Evolutionary conservation across 2,113 vertebrate genomes (phyloP), one percentile per base, ranked within the genome.

Genomic region (Pontoporia blainvillei): DNA sequence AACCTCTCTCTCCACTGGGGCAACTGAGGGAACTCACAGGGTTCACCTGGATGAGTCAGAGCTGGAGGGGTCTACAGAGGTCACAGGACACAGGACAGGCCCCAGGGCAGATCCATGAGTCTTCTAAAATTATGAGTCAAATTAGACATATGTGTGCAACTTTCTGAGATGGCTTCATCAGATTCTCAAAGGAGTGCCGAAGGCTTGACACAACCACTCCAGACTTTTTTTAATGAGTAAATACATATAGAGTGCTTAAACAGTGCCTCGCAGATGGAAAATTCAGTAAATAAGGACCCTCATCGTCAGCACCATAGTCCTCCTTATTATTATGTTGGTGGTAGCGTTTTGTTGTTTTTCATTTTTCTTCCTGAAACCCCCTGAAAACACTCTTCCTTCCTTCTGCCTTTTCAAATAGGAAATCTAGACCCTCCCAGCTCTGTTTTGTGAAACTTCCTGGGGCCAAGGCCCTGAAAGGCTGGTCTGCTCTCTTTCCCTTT

Each of bases 321-420:
- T 29, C 3, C 34, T 34, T 7, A 27, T 25, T 27, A 12, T 6
- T 27, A 12, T 6, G 5, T 49, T 6, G 23, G 9, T 1, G 69
- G n/a, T 10, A 21, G 27, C 3, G 15, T 25, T 92, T 52, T 64
- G 18, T 29, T 73, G 10, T n/a, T 79, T 54, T 76, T 44, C 72
- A 61, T 71, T 52, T 52, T 52, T 44, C 62, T 85, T 66, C 46
- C 46, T 54, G 27, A 73, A 39, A 62, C 49, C 14, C 54, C 54
- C 57, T 41, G 15, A 44, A 25, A 57, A 66, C 29, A 29, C 31
- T 62, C 54, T 52, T 52, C 11, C 34, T 34, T 62, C 41, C 54
- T 31, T 23, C 25, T 34, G 34, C 57, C 34, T 73, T 31, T 73
- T 20, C 79, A 39, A 62, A 34, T 49, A 31, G 49, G 61, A 44